Percentiles rank a stretch among this genome's conserved stretches.
Conservation (phyloP, 2,113 vertebrate species). For the Shinisaurus crocodilurus region DNA sequence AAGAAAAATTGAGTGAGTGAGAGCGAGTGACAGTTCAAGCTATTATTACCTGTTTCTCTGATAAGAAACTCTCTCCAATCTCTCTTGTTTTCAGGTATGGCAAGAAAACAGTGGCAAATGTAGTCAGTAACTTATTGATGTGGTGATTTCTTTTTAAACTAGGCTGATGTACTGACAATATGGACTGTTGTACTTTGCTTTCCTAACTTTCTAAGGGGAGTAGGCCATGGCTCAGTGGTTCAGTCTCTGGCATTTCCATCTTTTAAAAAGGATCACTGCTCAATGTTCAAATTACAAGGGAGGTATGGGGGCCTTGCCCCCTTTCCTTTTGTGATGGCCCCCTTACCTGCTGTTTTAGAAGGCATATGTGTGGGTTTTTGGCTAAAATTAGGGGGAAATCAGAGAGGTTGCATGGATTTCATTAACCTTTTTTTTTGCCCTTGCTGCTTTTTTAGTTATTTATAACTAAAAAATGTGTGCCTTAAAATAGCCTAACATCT, state of each 20-base stretch:
- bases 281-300: too few species aligned
- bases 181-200: not conserved
- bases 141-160: not conserved
- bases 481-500: not conserved
- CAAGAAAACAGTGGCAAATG: not conserved
- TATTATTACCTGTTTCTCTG: conserved; percentile 1
- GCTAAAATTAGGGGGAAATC: not conserved
- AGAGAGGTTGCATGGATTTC: not conserved
- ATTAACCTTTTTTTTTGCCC: not conserved
- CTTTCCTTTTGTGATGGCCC: not conserved
- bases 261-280: not conserved
- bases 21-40: not conserved
- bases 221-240: not conserved
- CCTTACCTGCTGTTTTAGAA: not conserved
- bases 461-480: not conserved
- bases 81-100: not conserved
- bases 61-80: not conserved
- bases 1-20: not conserved
- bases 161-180: not conserved
- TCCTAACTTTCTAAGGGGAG: not conserved
- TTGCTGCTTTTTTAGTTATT: not conserved
- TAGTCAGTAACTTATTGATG: not conserved
- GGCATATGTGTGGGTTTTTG: not conserved
- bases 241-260: not conserved
- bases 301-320: too few species aligned